Evolutionary conservation across 2,797 vertebrate species (phyloP).

Genomic region (Hirundo rustica): DNA sequence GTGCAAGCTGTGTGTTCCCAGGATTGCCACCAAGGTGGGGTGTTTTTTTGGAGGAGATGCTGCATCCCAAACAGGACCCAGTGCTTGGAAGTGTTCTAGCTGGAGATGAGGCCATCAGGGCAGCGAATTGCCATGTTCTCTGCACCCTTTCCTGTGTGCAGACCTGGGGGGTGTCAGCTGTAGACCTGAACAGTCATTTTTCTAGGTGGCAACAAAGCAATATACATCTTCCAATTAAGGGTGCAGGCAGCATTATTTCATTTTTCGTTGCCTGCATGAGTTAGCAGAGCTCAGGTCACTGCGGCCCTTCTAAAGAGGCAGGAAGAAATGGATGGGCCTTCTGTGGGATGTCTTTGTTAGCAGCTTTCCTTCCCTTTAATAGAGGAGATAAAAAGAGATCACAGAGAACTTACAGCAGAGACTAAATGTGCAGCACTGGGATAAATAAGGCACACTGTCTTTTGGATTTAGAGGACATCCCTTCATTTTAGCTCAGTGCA

Average conservation of each 20-base stretch:
- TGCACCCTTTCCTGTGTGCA: neutral
- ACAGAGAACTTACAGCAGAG: neutral
- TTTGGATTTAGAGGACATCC: conserved; percentile 12
- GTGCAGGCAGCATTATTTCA: neutral
- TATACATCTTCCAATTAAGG: conserved; percentile 13
- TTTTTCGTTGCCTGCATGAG: neutral
- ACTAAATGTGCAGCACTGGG: neutral
- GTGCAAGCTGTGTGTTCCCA: neutral
- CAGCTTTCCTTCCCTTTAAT: neutral
- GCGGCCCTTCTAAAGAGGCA: neutral
- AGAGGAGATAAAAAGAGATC: neutral
- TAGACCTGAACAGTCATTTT: neutral
- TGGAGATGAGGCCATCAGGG: neutral
- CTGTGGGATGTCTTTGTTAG: neutral
- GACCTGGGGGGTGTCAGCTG: neutral
- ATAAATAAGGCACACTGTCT: neutral
- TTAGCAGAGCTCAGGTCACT: neutral
- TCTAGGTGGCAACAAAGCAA: neutral
- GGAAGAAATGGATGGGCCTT: neutral
- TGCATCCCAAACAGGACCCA: neutral
- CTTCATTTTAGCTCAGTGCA: neutral
- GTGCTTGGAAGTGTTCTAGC: neutral
- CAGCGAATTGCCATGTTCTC: neutral
- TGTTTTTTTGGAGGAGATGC: neutral
- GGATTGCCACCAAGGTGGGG: neutral